Conservation (phyloP, 2,888 invertebrate species). For the Chrysolina haemoptera region DNA sequence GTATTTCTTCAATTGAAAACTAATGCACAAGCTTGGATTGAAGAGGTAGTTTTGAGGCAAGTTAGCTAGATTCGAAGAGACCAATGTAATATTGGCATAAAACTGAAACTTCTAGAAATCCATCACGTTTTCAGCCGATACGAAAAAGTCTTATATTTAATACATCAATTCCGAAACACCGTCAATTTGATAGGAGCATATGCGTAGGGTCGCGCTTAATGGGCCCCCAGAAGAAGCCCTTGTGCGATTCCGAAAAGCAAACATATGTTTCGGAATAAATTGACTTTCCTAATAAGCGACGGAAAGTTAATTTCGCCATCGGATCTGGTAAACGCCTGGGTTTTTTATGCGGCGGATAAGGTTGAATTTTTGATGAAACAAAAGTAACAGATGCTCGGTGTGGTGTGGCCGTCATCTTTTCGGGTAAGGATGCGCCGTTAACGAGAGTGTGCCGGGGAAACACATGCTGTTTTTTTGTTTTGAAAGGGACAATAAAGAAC, state of each 20-base stretch:
- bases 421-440: constrained; percentile 39
- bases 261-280: constrained; percentile 56
- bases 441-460: constrained; percentile 47
- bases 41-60: too few relatives aligned
- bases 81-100: too few relatives aligned
- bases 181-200: constrained; percentile 20
- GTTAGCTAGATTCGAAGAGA: too few relatives aligned
- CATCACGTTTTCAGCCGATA: neutral
- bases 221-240: constrained; percentile 27
- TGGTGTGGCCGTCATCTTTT: constrained; percentile 43
- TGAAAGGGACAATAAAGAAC: constrained; percentile 25
- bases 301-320: constrained; percentile 55
- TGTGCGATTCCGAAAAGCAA: constrained; percentile 48
- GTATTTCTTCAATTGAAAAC: too few relatives aligned
- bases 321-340: constrained; percentile 45
- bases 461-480: constrained; percentile 50
- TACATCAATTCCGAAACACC: neutral
- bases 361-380: constrained; percentile 44
- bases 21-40: too few relatives aligned
- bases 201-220: constrained; percentile 18
- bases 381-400: constrained; percentile 48
- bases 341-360: constrained; percentile 44
- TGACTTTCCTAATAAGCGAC: constrained; percentile 56
- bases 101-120: too few relatives aligned
- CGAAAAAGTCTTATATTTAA: neutral